Conservation (phyloP, 2,797 vertebrate species). For the Sebastes hubbsi region DNA sequence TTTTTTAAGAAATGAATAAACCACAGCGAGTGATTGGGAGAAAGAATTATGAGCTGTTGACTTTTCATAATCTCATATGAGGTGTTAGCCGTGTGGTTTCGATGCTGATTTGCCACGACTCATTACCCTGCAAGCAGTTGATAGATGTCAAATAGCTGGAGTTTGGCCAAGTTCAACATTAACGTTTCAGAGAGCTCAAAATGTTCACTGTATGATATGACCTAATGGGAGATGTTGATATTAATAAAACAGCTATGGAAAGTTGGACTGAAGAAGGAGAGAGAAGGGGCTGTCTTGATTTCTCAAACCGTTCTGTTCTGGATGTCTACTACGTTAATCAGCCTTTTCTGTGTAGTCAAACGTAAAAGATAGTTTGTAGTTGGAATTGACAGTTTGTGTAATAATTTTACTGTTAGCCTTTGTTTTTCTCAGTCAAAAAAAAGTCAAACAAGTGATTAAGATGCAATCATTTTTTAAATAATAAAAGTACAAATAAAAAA, state of each 20-base stretch:
- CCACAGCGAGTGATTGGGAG: neutral
- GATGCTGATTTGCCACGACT: constrained; percentile 6
- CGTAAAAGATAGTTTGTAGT: neutral
- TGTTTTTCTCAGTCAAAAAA: no score
- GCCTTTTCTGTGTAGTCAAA: neutral
- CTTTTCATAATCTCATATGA: neutral
- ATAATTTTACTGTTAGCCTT: neutral
- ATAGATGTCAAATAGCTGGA: neutral
- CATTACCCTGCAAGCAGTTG: constrained; percentile 3
- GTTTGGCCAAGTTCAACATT: constrained; percentile 12
- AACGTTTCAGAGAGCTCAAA: neutral
- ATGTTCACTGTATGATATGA: neutral
- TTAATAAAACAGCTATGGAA: neutral
- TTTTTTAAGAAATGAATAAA: neutral
- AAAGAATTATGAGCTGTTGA: neutral
- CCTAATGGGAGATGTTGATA: neutral
- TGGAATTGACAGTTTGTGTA: neutral
- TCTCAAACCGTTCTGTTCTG: neutral
- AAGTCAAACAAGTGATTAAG: no score
- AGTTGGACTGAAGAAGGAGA: neutral
- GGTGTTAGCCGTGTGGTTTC: constrained; percentile 1
- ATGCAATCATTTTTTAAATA: no score
- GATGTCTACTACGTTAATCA: neutral
- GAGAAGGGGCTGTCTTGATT: neutral
- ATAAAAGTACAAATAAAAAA: no score